phyloP scores from a whole-genome alignment of 2,797 vertebrate genomes.

The Glossophaga mutica region DNA sequence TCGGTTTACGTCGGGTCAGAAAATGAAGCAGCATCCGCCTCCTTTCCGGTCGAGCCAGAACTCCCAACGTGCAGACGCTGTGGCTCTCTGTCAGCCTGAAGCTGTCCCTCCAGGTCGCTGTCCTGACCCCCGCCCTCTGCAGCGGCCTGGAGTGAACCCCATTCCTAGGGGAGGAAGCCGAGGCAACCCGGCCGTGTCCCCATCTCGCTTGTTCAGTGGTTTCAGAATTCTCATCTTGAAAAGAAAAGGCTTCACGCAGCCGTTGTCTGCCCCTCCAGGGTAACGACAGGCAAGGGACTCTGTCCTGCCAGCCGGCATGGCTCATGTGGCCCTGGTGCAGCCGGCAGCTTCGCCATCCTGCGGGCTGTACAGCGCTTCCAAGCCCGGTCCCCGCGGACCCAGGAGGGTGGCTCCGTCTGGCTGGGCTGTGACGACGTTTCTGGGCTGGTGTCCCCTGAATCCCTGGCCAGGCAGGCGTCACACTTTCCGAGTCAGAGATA shows the following conservation, averaged over 20 bases:
- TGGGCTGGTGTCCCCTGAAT: background rate
- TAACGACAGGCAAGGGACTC: background rate
- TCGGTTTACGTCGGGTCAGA: background rate
- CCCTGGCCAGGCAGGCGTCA: background rate
- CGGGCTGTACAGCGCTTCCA: no score
- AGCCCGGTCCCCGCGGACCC: background rate
- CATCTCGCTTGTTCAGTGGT: background rate
- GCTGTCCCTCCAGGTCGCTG: background rate
- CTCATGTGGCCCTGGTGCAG: rapidly evolving
- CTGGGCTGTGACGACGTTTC: background rate
- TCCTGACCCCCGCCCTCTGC: background rate
- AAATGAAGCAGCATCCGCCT: background rate
- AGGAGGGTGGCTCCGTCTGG: background rate
- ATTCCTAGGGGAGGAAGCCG: background rate
- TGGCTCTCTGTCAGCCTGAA: background rate
- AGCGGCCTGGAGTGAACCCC: background rate
- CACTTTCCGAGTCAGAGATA: background rate
- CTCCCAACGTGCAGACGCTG: background rate
- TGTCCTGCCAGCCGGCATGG: background rate
- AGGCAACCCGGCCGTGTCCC: background rate
- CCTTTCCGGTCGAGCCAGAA: background rate
- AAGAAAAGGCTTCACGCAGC: background rate
- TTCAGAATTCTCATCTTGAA: background rate
- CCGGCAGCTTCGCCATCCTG: background rate
- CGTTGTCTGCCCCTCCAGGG: background rate